phyloP scores from a whole-genome alignment of 2,113 vertebrate species.

The Pomatostomus ruficeps region DNA sequence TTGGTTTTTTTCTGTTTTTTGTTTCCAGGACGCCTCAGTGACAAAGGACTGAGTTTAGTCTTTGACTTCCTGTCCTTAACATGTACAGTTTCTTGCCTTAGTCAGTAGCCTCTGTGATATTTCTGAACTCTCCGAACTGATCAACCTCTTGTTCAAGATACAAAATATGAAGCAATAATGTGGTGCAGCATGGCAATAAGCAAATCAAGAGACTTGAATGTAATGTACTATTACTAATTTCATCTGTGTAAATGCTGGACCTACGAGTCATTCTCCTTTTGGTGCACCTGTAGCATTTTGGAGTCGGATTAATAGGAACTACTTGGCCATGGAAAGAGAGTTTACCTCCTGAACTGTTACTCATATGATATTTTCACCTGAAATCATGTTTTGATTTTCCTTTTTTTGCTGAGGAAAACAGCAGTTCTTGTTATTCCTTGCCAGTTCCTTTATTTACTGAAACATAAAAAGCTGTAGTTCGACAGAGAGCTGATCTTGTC shows the following conservation, averaged over 20 bases:
- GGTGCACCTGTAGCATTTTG: background rate
- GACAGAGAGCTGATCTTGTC: background rate
- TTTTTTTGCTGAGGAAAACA: slow-evolving; percentile 10
- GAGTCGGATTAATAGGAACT: background rate
- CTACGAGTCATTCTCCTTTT: background rate
- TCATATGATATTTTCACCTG: background rate
- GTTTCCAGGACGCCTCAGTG: background rate
- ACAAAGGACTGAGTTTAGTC: slow-evolving; percentile 1
- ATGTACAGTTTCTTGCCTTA: background rate
- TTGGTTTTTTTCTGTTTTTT: background rate
- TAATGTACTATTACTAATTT: background rate
- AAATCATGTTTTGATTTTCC: slow-evolving; percentile 17
- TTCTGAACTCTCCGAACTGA: background rate
- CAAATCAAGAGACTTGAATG: slow-evolving; percentile 44
- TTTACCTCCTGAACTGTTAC: slow-evolving; percentile 13
- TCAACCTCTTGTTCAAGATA: background rate
- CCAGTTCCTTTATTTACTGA: slow-evolving; percentile 31
- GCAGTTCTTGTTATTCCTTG: background rate
- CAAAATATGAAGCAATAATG: slow-evolving; percentile 15
- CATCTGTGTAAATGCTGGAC: slow-evolving; percentile 10
- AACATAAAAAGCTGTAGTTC: background rate
- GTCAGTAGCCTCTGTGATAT: background rate
- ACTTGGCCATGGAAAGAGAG: background rate
- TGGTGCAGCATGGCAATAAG: slow-evolving; percentile 16
- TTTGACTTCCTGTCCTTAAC: background rate